These are phyloP conservation scores for Oeneis ivallda DNA, from an alignment of 2,888 invertebrate genomes.

Conservation along the genomic window DNA sequence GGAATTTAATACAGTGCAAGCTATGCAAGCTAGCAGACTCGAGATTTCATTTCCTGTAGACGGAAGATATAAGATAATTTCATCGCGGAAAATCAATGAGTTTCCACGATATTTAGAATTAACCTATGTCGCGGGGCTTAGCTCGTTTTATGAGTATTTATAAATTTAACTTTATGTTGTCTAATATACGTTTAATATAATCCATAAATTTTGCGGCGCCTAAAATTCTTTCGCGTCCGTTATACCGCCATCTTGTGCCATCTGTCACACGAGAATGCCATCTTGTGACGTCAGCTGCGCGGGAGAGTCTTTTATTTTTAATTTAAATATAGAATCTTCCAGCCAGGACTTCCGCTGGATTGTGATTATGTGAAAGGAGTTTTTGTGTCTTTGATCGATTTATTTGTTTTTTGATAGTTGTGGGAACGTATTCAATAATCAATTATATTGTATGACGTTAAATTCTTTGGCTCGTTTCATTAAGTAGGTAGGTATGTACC, in stretches of 20 bases:
- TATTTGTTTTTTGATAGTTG: slow-evolving; percentile 20
- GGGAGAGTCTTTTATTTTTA: slow-evolving; percentile 36
- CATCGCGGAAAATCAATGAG: background rate
- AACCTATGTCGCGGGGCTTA: too few species aligned
- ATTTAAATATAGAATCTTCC: slow-evolving; percentile 35
- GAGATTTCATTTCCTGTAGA: too few species aligned
- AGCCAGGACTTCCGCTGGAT: slow-evolving; percentile 37
- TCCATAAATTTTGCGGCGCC: slow-evolving; percentile 15
- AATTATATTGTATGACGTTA: background rate
- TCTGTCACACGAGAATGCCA: slow-evolving; percentile 30
- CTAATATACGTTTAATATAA: too few species aligned
- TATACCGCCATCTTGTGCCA: slow-evolving; percentile 19
- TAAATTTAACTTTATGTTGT: too few species aligned
- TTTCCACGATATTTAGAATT: background rate
- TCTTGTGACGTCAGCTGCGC: slow-evolving; percentile 38
- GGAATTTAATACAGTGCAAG: background rate
- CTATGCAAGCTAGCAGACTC: too few species aligned
- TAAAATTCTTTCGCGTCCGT: slow-evolving; percentile 5
- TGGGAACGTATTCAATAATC: slow-evolving; percentile 20
- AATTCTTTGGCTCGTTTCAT: background rate
- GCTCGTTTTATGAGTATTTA: too few species aligned
- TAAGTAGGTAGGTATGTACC: too few species aligned
- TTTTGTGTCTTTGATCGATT: slow-evolving; percentile 27
- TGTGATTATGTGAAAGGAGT: slow-evolving; percentile 33
- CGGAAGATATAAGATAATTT: too few species aligned